A percentile compares a stretch with the other conserved stretches of the same genome.
phyloP scores from a whole-genome alignment of 2,888 invertebrate species.

The Trilocha varians region DNA sequence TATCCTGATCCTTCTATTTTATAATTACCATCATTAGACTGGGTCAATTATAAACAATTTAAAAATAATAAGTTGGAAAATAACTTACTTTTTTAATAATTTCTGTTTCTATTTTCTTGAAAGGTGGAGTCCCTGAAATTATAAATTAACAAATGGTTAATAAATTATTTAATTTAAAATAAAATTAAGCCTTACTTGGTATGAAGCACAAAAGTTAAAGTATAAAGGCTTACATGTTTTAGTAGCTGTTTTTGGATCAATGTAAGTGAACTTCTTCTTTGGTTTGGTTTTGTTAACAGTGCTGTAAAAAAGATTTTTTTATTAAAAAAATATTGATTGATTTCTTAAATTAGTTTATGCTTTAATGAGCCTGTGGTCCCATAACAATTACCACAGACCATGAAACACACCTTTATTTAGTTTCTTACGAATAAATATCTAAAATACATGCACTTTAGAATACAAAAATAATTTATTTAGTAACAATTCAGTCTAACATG shows the following conservation, averaged over 20 bases:
- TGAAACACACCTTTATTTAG: too few species aligned
- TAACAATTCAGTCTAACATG: too few species aligned
- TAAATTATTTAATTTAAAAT: background rate
- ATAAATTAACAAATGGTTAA: slow-evolving; percentile 2
- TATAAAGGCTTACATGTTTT: background rate
- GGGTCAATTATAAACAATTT: too few species aligned
- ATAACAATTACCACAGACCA: too few species aligned
- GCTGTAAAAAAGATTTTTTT: background rate
- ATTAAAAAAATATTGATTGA: too few species aligned
- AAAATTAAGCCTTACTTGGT: too few species aligned
- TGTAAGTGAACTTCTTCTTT: background rate
- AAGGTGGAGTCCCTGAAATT: slow-evolving; percentile 43
- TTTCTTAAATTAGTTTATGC: too few species aligned
- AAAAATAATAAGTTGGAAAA: too few species aligned
- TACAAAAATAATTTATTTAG: background rate
- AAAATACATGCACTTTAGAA: background rate
- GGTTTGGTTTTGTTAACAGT: background rate
- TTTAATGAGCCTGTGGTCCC: too few species aligned
- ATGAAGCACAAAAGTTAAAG: background rate
- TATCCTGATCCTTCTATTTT: too few species aligned
- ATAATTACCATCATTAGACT: too few species aligned
- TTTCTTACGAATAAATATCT: background rate
- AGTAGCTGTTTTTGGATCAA: background rate
- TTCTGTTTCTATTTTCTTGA: slow-evolving; percentile 20
- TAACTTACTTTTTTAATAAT: too few species aligned